Percentiles rank a stretch among this genome's conserved stretches.
Evolutionary conservation across 2,113 vertebrate genomes (phyloP).

Genomic region (Notarius lentiginosus): DNA sequence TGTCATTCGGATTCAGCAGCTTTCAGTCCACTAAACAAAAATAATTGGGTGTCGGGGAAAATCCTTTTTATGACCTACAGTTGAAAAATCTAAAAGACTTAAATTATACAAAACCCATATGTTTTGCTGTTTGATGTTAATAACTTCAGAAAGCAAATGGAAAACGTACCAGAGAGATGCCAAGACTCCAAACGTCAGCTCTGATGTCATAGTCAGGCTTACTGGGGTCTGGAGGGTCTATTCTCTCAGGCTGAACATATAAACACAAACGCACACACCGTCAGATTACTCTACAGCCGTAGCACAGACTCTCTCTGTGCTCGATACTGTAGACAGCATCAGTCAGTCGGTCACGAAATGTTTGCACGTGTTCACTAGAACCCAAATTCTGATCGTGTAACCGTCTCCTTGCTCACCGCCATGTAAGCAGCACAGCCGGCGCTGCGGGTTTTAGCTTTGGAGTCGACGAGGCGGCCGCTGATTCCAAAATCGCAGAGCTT

Average conservation of each 20-base stretch:
- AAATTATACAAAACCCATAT: no score
- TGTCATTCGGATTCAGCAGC: no score
- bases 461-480: constrained; percentile 90
- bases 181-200: constrained; percentile 93
- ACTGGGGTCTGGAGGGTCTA: constrained; percentile 92
- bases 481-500: constrained; percentile 95
- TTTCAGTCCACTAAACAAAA: no score
- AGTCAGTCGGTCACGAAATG: not conserved
- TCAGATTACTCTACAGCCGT: not conserved
- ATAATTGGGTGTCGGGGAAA: no score
- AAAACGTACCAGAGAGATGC: constrained; percentile 85
- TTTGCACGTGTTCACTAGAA: not conserved
- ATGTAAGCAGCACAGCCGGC: constrained; percentile 93
- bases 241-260: constrained; percentile 83
- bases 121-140: not conserved
- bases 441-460: constrained; percentile 90
- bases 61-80: no score
- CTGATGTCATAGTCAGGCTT: constrained; percentile 95
- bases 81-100: no score
- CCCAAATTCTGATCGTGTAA: not conserved
- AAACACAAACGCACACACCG: constrained; percentile 19
- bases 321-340: not conserved
- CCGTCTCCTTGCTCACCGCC: constrained; percentile 77
- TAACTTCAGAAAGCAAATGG: not conserved
- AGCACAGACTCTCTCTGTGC: not conserved